Percentiles rank a stretch among this genome's conserved stretches.
phyloP scores from a whole-genome alignment of 2,113 vertebrate genomes.

The Mus pahari region DNA sequence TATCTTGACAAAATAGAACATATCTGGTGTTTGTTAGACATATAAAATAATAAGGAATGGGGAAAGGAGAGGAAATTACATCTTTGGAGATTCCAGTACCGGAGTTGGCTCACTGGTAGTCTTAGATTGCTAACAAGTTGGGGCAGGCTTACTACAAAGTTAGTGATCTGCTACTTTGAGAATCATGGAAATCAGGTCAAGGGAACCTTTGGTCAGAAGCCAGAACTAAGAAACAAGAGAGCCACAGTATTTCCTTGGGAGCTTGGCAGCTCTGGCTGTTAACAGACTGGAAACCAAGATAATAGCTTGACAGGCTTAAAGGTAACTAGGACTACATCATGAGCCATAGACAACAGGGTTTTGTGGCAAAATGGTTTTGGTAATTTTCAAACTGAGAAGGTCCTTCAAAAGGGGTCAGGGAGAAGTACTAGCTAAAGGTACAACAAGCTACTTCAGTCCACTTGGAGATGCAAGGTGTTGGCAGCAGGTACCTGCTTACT shows the following conservation, averaged over 20 bases:
- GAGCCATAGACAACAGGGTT: neutral
- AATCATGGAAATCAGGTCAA: slow-evolving; percentile 48
- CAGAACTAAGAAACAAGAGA: slow-evolving; percentile 56
- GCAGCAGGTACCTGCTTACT: neutral
- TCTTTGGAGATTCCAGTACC: neutral
- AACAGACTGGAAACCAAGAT: neutral
- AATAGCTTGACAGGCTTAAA: neutral
- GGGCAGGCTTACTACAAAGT: slow-evolving; percentile 23
- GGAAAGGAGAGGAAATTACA: neutral
- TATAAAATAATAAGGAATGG: neutral
- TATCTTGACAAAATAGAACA: neutral
- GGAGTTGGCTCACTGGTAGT: neutral
- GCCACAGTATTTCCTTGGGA: neutral
- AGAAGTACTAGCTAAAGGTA: neutral
- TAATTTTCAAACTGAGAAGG: slow-evolving; percentile 23
- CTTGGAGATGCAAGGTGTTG: neutral
- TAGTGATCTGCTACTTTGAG: neutral
- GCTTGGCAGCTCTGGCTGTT: neutral
- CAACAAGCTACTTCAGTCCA: neutral
- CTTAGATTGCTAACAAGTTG: slow-evolving; percentile 49
- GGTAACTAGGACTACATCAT: neutral
- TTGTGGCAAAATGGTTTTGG: neutral
- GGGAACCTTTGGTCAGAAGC: neutral
- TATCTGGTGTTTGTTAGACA: neutral
- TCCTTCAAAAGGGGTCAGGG: neutral